Base-by-base conservation (phyloP, 1,140 invertebrate species). In the Melitaea cinxia region DNA sequence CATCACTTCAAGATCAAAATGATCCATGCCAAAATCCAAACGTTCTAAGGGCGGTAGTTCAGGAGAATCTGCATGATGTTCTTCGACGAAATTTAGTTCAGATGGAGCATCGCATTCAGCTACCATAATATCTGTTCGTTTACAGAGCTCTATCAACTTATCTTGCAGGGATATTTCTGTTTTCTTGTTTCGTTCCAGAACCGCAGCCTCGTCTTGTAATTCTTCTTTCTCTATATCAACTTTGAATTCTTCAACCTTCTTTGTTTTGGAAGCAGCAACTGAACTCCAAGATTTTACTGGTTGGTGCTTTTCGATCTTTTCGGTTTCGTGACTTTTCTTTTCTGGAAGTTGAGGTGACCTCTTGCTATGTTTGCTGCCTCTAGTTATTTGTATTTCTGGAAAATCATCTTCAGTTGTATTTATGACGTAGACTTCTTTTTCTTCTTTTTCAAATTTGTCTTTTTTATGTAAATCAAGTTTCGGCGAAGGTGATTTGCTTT, bases 41-140 rank as follows among this genome's bases (percentile, higher is more conserved):
- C 83, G 77, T 59, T 90, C 89, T 19, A 91, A 65, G 1, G 89
- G 88, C 0, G 91, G 86, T n/a, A 91, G 72, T 56, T 92, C 90
- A 6, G 75, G 65, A 15, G 87, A 42, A 12, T 79, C 79, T 7
- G 84, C 79, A 68, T 91, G 88, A 70, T 91, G 89, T 78, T 91
- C 88, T 50, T 91, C 90, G 0, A 91, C 81, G 53, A 91, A 91
- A 58, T 87, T 85, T 4, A 91, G 69, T 61, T 89, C 85, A 14
- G 82, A 73, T 19, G 88, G 84, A 1, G 82, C 73, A 62, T 91
- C 91, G 42, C 91, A 92, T 53, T 89, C 77, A 0, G 89, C 91
- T 4, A 92, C 83, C 72, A 91, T 83, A 10, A 92, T 88, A 69
- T 92, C 89, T 10, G 80, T 91, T 66, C 83, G 77, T 59, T 92